phyloP scores from a whole-genome alignment of 2,113 vertebrate species.

The Taurulus bubalis region DNA sequence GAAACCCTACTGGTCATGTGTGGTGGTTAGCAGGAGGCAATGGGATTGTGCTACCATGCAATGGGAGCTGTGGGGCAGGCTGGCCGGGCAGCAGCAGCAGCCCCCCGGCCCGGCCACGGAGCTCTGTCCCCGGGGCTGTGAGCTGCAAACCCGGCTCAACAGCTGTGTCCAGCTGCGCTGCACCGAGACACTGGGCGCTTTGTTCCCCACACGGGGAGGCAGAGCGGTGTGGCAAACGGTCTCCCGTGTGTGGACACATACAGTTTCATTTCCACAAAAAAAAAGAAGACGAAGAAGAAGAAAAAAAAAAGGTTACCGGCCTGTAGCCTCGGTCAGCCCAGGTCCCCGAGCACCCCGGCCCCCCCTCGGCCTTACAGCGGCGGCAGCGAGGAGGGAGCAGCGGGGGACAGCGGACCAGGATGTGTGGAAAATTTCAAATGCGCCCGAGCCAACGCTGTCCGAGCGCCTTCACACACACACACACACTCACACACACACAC shows the following conservation, averaged over 20 bases:
- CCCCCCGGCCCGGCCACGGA: neutral
- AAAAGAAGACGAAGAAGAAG: too few relatives aligned
- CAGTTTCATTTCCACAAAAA: constrained; percentile 55
- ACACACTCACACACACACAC: neutral
- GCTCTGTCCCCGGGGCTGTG: constrained; percentile 18
- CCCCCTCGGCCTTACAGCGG: constrained; percentile 35
- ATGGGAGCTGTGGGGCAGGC: constrained; percentile 1
- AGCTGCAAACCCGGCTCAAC: constrained; percentile 53
- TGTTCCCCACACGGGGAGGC: constrained; percentile 64
- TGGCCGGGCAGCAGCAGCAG: constrained; percentile 6
- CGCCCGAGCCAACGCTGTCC: constrained; percentile 41
- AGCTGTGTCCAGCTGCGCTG: constrained; percentile 79
- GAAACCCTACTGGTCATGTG: constrained; percentile 2
- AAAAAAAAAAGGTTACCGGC: constrained; percentile 43
- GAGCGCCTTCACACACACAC: constrained; percentile 1
- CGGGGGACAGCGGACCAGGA: constrained; percentile 60
- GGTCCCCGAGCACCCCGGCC: too few relatives aligned
- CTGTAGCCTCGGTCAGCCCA: constrained; percentile 12
- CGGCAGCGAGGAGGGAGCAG: constrained; percentile 28
- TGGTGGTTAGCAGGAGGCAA: neutral
- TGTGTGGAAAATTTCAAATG: constrained; percentile 71
- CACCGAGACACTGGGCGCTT: constrained; percentile 73
- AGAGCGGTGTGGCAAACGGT: constrained; percentile 34
- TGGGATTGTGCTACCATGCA: neutral
- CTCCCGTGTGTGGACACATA: constrained; percentile 24